Evolutionary conservation across 2,113 vertebrate species (phyloP).

Genomic region (Rousettus leschenaultii): DNA sequence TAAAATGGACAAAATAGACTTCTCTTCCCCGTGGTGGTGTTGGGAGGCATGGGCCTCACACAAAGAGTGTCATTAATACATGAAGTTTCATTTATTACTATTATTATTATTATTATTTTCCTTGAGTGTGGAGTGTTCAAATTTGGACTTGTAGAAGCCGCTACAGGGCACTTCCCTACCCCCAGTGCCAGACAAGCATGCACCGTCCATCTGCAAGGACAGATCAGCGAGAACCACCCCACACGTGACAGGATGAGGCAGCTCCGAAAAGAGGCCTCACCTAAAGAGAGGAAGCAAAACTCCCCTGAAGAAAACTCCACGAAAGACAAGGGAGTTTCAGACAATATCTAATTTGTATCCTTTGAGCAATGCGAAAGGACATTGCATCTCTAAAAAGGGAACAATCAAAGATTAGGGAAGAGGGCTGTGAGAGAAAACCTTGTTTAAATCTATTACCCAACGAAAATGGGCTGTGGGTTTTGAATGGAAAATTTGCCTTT

Average conservation of each 20-base stretch:
- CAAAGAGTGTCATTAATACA: rapidly evolving
- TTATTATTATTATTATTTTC: neutral
- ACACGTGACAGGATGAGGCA: rapidly evolving
- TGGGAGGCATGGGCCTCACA: neutral
- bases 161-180: neutral
- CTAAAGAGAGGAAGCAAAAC: neutral
- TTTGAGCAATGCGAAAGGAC: rapidly evolving
- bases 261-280: neutral
- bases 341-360: slow-evolving; percentile 20
- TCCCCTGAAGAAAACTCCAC: rapidly evolving
- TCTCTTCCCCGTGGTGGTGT: neutral
- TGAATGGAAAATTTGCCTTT: slow-evolving; percentile 1
- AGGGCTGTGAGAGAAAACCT: slow-evolving; percentile 9
- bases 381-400: slow-evolving; percentile 22
- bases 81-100: neutral
- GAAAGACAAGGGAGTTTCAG: neutral
- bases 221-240: neutral
- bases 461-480: neutral
- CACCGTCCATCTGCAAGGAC: neutral
- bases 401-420: neutral
- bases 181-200: rapidly evolving
- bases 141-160: neutral
- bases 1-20: neutral
- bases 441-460: slow-evolving; percentile 32
- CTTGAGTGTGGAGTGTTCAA: neutral